Percentiles rank a stretch among this genome's conserved stretches.
phyloP scores from a whole-genome alignment of 2,113 vertebrate genomes.

The Gavia stellata region DNA sequence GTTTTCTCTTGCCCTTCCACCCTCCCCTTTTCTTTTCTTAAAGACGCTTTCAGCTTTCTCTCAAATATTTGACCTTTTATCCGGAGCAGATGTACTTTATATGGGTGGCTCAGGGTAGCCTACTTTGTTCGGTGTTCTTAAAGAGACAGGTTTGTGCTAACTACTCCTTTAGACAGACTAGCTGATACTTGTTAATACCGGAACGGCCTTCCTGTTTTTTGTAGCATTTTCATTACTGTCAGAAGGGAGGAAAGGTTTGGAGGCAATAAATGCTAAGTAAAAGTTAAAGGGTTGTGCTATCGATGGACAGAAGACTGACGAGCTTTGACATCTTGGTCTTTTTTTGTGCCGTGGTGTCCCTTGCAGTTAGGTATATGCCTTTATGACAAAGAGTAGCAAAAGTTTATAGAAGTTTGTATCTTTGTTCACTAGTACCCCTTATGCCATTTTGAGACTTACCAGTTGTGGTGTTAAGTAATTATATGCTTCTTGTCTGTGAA shows the following conservation, averaged over 20 bases:
- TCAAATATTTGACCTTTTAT: conserved; percentile 4
- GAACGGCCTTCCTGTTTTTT: not conserved
- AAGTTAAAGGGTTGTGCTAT: not conserved
- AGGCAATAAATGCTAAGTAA: not conserved
- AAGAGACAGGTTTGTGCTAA: conserved; percentile 1
- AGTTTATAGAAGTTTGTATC: not conserved
- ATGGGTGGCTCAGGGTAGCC: not conserved
- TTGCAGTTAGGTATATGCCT: not conserved
- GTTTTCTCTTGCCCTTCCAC: not conserved
- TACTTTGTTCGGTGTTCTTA: not conserved
- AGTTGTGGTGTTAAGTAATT: not conserved
- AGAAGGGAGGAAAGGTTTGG: not conserved
- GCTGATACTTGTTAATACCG: not conserved
- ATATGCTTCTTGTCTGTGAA: not conserved
- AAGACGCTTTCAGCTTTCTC: not conserved
- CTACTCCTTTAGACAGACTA: not conserved
- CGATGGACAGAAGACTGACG: not conserved
- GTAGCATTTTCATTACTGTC: not conserved
- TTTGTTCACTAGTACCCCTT: accelerated
- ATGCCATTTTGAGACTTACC: not conserved
- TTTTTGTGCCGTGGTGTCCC: accelerated
- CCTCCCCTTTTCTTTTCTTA: not conserved
- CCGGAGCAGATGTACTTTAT: not conserved
- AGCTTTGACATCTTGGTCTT: not conserved
- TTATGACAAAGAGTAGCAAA: not conserved